These are phyloP conservation scores for Piscicola geometra DNA, from an alignment of 2,888 invertebrate species.

Conservation along the genomic window DNA sequence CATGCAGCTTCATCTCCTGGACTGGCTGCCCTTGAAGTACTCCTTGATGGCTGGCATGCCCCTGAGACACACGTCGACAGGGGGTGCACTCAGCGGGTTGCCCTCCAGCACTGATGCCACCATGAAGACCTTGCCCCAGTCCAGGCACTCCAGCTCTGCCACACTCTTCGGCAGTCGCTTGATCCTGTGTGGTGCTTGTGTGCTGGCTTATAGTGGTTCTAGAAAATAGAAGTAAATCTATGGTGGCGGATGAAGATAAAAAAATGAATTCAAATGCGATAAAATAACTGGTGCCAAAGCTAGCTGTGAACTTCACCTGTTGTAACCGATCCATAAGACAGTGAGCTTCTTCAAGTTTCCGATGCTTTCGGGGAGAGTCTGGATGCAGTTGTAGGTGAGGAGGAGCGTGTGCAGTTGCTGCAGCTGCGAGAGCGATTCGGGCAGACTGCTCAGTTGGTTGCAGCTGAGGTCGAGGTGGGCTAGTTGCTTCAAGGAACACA, in stretches of 20 bases:
- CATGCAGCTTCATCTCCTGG: too few species aligned
- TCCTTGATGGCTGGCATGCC: conserved; percentile 52
- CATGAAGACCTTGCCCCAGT: conserved; percentile 51
- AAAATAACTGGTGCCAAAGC: too few species aligned
- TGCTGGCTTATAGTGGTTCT: too few species aligned
- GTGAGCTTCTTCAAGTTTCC: background rate
- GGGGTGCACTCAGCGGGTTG: conserved; percentile 52
- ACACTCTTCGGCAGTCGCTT: conserved; percentile 50
- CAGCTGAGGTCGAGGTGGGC: background rate
- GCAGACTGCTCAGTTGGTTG: background rate
- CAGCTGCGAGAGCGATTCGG: background rate
- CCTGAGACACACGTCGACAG: conserved; percentile 52
- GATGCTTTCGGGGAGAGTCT: background rate
- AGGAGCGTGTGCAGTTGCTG: background rate
- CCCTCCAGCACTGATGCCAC: conserved; percentile 50
- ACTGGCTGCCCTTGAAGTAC: conserved; percentile 46
- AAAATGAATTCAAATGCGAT: too few species aligned
- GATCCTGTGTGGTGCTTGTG: conserved; percentile 46
- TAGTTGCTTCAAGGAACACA: background rate
- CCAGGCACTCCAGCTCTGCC: conserved; percentile 49
- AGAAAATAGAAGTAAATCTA: too few species aligned
- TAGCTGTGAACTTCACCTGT: too few species aligned
- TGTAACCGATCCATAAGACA: background rate
- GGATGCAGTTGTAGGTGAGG: background rate
- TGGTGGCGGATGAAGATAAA: too few species aligned